Evolutionary conservation across 2,113 vertebrate genomes (phyloP), one percentile per base, ranked within the genome.

Genomic region (Entomyzon cyanotis): DNA sequence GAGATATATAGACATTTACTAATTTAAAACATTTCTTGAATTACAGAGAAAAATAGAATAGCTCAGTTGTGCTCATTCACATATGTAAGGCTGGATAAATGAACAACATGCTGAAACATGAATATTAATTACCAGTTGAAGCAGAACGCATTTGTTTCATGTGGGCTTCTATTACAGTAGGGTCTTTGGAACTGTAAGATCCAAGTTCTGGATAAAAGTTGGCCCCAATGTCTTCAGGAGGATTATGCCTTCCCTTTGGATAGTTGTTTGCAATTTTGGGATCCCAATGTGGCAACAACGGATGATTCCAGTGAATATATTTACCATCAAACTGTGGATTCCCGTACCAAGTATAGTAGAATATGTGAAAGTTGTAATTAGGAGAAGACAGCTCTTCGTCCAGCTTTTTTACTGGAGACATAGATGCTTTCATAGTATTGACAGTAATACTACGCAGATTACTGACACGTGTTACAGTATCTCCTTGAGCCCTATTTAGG

Each of bases 291-390:
- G 98, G 98, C 83, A 99, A 92, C 67, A 99, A 60, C 0, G 98
- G 98, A 90, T 99, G 99, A 92, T 99, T 98, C 99, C 99, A 99
- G 96, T 99, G 99, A 97, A 99, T 95, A 58, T 99, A 99, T 98
- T 99, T 99, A 47, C 99, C 99, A 95, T 99, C 98, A 95, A 98
- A 99, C 94, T 98, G 98, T 35, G 99, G 99, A 96, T 98, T 99
- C 64, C 99, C 99, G 96, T 98, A 99, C 99, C 99, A 99, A 3
- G 94, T 96, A 49, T 99, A 99, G 96, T 99, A 99, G 97, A 99
- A 99, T 53, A 98, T 97, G 87, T 99, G 99, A 24, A 99, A 93
- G 62, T 99, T 98, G 90, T 99, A 99, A 97, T 99, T 99, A 47
- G 98, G 98, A 89, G 98, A 95, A 94, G 98, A 98, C 24, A 98